Percentiles rank a stretch among this genome's conserved stretches.
These are phyloP conservation scores for Drosophila equinoxialis DNA, from an alignment of 1,140 invertebrate genomes.

Conservation along the genomic window DNA sequence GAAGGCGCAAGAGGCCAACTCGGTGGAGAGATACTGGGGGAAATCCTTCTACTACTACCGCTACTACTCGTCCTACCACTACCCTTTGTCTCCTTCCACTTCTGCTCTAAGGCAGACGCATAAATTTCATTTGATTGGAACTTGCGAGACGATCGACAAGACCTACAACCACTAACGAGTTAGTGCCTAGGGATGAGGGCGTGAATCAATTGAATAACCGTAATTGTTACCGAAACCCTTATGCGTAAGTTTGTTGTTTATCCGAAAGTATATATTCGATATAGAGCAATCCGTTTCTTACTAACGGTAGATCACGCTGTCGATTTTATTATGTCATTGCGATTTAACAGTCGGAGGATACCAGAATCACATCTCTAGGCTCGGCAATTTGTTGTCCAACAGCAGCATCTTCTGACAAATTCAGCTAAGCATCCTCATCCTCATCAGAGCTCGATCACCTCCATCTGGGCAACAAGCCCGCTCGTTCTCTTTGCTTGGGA, in stretches of 20 bases:
- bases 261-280: no score
- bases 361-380: slow-evolving; percentile 2
- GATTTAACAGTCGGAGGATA: not conserved
- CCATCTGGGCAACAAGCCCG: not conserved
- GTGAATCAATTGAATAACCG: slow-evolving; percentile 8
- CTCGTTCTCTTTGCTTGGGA: not conserved
- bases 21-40: not conserved
- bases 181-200: slow-evolving; percentile 42
- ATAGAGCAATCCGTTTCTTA: no score
- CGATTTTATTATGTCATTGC: slow-evolving; percentile 21
- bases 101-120: slow-evolving; percentile 64
- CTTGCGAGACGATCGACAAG: slow-evolving; percentile 3
- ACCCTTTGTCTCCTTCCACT: not conserved
- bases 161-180: slow-evolving; percentile 57
- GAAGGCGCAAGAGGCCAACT: no score
- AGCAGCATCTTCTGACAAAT: slow-evolving; percentile 26
- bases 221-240: no score
- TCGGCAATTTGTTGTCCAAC: slow-evolving; percentile 9
- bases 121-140: slow-evolving; percentile 75
- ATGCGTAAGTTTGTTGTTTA: no score
- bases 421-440: slow-evolving; percentile 52
- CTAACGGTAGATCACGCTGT: no score
- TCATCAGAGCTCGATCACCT: slow-evolving; percentile 1
- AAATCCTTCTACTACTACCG: no score
- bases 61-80: not conserved